These are phyloP conservation scores for Grammomys surdaster DNA, from an alignment of 2,113 vertebrate genomes.

Conservation along the genomic window DNA sequence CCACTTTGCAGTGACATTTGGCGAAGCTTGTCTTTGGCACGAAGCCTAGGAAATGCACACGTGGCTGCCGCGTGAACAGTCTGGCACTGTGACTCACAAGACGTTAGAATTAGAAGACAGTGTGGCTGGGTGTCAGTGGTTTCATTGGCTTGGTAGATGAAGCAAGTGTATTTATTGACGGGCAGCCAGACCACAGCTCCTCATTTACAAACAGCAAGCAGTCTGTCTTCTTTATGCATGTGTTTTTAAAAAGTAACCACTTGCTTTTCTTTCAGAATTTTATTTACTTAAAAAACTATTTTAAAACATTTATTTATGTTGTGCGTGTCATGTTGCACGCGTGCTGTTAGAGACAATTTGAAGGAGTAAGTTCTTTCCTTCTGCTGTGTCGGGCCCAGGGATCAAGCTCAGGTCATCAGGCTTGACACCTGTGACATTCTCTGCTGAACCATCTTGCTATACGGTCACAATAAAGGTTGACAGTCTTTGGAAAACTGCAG, in stretches of 20 bases:
- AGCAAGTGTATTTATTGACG: not conserved
- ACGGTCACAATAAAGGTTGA: not conserved
- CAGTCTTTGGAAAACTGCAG: not conserved
- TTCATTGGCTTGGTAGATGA: not conserved
- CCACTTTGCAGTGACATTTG: not conserved
- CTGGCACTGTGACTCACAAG: not conserved
- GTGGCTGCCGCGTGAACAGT: not conserved
- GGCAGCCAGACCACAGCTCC: not conserved
- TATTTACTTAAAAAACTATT: not conserved
- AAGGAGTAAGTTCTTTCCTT: not conserved
- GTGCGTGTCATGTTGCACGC: too few species aligned
- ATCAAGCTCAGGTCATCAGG: not conserved
- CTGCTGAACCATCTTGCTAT: not conserved
- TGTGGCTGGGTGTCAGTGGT: not conserved
- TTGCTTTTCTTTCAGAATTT: not conserved
- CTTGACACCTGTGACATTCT: not conserved
- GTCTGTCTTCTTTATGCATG: not conserved
- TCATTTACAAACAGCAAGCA: slow-evolving; percentile 16
- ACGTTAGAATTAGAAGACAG: not conserved
- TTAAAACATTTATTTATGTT: not conserved
- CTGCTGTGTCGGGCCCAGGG: too few species aligned
- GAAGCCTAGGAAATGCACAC: accelerated
- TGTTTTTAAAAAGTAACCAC: not conserved
- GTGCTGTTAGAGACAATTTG: too few species aligned
- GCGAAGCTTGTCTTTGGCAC: not conserved